Percentiles rank a stretch among this genome's conserved stretches.
Conservation (phyloP, 2,888 invertebrate species). For the Nomada hirtipes region DNA sequence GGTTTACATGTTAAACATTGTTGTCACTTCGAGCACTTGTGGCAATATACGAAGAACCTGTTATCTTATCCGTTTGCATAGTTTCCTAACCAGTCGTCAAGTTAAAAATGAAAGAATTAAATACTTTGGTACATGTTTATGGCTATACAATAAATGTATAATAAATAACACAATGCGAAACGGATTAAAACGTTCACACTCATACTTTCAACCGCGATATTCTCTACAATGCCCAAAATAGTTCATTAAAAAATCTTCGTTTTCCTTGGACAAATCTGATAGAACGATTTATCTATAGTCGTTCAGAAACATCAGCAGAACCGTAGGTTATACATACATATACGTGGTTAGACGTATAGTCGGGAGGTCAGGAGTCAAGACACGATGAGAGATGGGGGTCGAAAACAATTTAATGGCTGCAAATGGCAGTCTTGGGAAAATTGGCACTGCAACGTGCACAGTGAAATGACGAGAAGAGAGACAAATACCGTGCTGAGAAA, state of each 20-base stretch:
- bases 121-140: not conserved
- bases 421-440: conserved; percentile 71
- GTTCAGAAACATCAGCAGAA: not conserved
- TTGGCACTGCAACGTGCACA: conserved; percentile 45
- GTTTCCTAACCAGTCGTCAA: not conserved
- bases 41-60: not conserved
- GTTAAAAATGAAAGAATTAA: not conserved
- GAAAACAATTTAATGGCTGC: conserved; percentile 70
- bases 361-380: conserved; percentile 59
- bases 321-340: not conserved
- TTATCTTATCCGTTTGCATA: not conserved
- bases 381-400: conserved; percentile 56
- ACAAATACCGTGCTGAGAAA: conserved; percentile 43
- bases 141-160: no score
- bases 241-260: not conserved
- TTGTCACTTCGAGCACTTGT: not conserved
- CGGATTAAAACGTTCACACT: not conserved
- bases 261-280: not conserved
- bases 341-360: conserved; percentile 16
- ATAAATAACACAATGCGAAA: not conserved
- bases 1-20: not conserved
- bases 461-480: conserved; percentile 26
- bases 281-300: not conserved
- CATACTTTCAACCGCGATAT: not conserved
- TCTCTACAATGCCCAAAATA: not conserved